Base-by-base conservation (phyloP, 2,888 invertebrate species). In the Hemithea aestivaria region DNA sequence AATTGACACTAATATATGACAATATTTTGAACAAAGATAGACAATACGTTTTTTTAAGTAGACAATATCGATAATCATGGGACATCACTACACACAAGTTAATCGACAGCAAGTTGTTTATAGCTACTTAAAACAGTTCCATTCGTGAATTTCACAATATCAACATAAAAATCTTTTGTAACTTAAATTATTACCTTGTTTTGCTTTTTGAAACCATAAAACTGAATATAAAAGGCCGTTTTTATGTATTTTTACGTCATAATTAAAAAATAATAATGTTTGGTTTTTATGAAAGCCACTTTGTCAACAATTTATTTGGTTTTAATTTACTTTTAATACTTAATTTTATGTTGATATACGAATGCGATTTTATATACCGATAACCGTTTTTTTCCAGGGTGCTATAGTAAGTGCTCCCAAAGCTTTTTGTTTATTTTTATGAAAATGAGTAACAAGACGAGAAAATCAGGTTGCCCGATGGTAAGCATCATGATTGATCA, bases 21-120 rank as follows among this genome's bases (percentile, higher is more conserved):
- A n/a, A n/a, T n/a, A n/a, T n/a, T n/a, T n/a, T n/a, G n/a, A n/a
- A n/a, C n/a, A n/a, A n/a, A n/a, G n/a, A n/a, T n/a, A n/a, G n/a
- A n/a, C n/a, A n/a, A n/a, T n/a, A n/a, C n/a, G n/a, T n/a, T n/a
- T n/a, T n/a, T n/a, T n/a, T n/a, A n/a, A n/a, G n/a, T n/a, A n/a
- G n/a, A 20, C 26, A 33, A 27, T 28, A 36, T 30, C 30, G 7
- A 23, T 11, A n/a, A 65, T 51, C 54, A 49, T 52, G 42, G 44
- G 48, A 41, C 62, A 46, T 41, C 60, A 55, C 64, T 61, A 60
- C 37, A 53, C 60, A 49, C 53, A 58, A 61, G 51, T 51, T 66
- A 70, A 73, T 73, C 71, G 75, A 70, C 75, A 68, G 61, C 37
- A 35, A 35, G 49, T 67, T 68, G 66, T 77, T 74, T 72, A 66